Conservation (phyloP, 2,797 vertebrate species). For the Tarsius wallacei region DNA sequence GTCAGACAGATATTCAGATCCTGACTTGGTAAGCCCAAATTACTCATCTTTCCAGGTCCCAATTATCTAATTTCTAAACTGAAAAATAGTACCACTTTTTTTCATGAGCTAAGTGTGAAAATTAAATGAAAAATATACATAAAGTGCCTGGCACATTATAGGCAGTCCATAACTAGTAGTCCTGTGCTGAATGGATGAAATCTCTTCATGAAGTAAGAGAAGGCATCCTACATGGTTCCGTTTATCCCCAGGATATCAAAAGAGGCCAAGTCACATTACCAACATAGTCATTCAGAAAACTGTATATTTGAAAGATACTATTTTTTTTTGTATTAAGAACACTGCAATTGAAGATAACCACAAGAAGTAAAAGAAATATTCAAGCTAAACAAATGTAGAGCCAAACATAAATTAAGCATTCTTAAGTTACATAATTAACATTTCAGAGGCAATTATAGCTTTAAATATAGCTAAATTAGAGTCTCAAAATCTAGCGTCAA, state of each 20-base stretch:
- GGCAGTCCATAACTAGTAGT: background rate
- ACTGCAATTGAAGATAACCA: background rate
- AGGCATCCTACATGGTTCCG: accelerated
- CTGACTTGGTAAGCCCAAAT: background rate
- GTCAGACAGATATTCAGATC: background rate
- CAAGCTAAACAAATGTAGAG: conserved; percentile 6
- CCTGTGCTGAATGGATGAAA: accelerated
- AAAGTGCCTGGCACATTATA: background rate
- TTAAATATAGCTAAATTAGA: conserved; percentile 27
- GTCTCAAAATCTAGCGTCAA: background rate
- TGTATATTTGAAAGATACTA: background rate
- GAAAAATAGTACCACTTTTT: background rate
- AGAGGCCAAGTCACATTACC: background rate
- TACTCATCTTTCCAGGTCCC: background rate
- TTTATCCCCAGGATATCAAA: background rate
- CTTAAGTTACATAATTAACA: conserved; percentile 43
- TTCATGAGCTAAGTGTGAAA: background rate
- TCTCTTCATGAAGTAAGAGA: background rate
- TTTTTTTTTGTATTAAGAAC: background rate
- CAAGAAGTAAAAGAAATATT: background rate
- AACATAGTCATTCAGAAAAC: background rate
- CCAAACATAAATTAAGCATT: conserved; percentile 37
- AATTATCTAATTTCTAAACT: background rate
- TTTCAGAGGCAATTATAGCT: conserved; percentile 1
- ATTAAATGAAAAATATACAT: background rate